phyloP scores from a whole-genome alignment of 1,140 invertebrate species.

The Brachystomella parvula region DNA sequence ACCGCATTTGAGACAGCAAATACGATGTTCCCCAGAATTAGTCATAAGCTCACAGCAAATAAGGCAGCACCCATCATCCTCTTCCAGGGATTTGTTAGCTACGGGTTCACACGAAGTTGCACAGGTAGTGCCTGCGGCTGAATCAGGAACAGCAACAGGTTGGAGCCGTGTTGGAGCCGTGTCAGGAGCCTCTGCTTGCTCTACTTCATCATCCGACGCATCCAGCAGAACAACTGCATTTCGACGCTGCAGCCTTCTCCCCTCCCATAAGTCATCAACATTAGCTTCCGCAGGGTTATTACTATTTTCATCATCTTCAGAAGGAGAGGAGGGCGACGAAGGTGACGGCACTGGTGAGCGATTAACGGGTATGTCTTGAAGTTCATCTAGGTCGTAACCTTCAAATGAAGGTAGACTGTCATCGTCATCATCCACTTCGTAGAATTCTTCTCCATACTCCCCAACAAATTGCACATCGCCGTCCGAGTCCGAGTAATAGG shows the following conservation, averaged over 20 bases:
- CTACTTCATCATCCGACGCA: not conserved
- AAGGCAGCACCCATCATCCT: constrained; percentile 63
- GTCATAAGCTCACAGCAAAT: constrained; percentile 83
- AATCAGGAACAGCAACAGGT: not conserved
- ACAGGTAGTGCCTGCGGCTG: not conserved
- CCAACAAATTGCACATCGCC: not conserved
- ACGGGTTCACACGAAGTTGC: not conserved
- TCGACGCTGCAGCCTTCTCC: constrained; percentile 1
- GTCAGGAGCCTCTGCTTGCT: not conserved
- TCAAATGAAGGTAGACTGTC: not conserved
- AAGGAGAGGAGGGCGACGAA: not conserved
- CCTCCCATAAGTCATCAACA: not conserved
- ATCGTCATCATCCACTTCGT: not conserved
- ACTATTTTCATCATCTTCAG: not conserved
- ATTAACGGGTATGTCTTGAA: not conserved
- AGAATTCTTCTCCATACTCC: constrained; percentile 1
- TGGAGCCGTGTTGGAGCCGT: not conserved
- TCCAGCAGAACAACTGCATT: constrained; percentile 10
- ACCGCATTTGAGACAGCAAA: constrained; percentile 76
- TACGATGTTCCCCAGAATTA: constrained; percentile 71
- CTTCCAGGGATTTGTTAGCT: constrained; percentile 26
- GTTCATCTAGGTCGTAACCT: not conserved
- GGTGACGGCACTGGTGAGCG: not conserved
- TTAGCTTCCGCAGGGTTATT: not conserved
- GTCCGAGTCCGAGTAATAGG: not conserved